Conservation (phyloP, 2,797 vertebrate genomes). For the Momotus momota region DNA sequence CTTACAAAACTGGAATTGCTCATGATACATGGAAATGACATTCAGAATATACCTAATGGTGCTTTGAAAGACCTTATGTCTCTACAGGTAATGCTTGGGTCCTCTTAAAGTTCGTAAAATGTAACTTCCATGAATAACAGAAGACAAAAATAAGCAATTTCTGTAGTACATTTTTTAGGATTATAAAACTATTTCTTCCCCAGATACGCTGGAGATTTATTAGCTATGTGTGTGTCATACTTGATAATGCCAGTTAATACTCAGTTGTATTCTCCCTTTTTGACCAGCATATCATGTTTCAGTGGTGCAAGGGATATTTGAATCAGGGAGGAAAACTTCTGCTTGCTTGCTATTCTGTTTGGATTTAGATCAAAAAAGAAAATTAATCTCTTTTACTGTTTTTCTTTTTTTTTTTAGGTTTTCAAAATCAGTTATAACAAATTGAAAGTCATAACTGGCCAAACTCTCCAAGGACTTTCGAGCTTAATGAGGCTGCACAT, state of each 20-base stretch:
- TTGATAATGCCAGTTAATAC: not conserved
- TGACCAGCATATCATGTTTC: not conserved
- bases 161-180: not conserved
- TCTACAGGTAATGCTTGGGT: conserved; percentile 85
- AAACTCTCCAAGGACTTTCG: conserved; percentile 86
- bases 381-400: not conserved
- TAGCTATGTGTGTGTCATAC: not conserved
- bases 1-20: conserved; percentile 89
- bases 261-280: not conserved
- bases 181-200: not conserved
- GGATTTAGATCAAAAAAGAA: not conserved
- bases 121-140: not conserved
- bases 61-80: conserved; percentile 86
- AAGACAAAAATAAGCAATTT: not conserved
- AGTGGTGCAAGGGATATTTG: not conserved
- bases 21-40: conserved; percentile 93
- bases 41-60: conserved; percentile 85
- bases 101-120: not conserved
- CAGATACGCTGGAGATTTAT: not conserved
- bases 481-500: conserved; percentile 86
- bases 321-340: not conserved
- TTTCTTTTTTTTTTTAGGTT: conserved; percentile 78
- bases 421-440: conserved; percentile 97
- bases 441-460: conserved; percentile 80
- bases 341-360: not conserved